A percentile compares a stretch with the other conserved stretches of the same genome.
These are phyloP conservation scores for Drosophila guanche DNA, from an alignment of 1,140 invertebrate genomes.

Conservation along the genomic window DNA sequence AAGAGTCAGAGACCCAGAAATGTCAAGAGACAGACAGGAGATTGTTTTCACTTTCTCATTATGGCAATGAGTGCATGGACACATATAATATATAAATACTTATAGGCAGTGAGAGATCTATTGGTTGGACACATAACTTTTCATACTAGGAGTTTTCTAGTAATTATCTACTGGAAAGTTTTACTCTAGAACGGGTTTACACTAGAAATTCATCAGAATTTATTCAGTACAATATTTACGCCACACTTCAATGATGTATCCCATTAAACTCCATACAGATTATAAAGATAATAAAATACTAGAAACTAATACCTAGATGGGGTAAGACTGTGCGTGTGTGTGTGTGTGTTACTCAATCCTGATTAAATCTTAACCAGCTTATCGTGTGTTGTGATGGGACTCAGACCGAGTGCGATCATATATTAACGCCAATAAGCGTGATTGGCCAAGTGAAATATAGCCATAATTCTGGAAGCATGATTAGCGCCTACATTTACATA, in stretches of 20 bases:
- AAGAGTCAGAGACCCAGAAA: conserved; percentile 36
- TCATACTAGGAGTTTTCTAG: no score
- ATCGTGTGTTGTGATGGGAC: conserved; percentile 35
- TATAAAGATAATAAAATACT: no score
- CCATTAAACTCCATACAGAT: no score
- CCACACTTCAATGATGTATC: no score
- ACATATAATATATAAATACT: conserved; percentile 9
- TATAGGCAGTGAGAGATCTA: no score
- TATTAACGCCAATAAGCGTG: conserved; percentile 53
- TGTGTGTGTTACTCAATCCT: conserved; percentile 18
- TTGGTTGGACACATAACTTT: no score
- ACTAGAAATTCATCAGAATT: no score
- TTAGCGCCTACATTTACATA: conserved; percentile 62
- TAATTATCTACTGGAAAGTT: no score
- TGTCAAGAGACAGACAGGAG: conserved; percentile 17
- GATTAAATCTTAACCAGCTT: conserved; percentile 46
- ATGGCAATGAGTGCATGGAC: conserved; percentile 1
- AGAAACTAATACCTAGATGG: no score
- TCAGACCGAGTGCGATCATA: conserved; percentile 32
- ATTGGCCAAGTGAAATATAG: conserved; percentile 50
- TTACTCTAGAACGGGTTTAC: no score
- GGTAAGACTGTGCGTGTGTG: conserved; percentile 9
- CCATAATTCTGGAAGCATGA: conserved; percentile 54
- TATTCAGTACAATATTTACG: no score
- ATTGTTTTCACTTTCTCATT: conserved; percentile 45